A percentile compares a stretch with the other conserved stretches of the same genome.
Conservation (phyloP, 1,140 invertebrate genomes). For the Episyrphus balteatus region DNA sequence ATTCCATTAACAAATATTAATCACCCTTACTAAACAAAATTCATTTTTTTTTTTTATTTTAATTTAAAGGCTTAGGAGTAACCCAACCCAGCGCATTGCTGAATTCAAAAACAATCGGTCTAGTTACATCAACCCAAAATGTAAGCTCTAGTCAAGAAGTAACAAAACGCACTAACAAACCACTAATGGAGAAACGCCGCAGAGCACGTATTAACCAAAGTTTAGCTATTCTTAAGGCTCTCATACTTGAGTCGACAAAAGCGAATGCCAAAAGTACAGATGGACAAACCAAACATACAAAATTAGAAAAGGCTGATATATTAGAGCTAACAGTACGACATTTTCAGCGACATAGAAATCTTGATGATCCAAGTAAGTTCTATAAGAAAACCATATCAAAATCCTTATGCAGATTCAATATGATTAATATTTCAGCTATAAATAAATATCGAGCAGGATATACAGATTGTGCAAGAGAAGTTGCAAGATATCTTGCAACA, state of each 20-base stretch:
- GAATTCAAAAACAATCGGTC: slow-evolving; percentile 25
- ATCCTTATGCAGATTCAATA: too few relatives aligned
- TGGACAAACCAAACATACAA: slow-evolving; percentile 65
- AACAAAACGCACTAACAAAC: slow-evolving; percentile 62
- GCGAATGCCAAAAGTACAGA: slow-evolving; percentile 41
- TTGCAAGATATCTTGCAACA: slow-evolving; percentile 52
- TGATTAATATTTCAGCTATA: slow-evolving; percentile 35
- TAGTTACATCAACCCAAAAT: slow-evolving; percentile 35
- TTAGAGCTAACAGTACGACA: slow-evolving; percentile 83
- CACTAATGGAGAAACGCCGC: slow-evolving; percentile 82
- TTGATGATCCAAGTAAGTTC: slow-evolving; percentile 47
- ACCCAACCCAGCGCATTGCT: neutral
- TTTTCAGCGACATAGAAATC: slow-evolving; percentile 59
- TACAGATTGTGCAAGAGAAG: slow-evolving; percentile 68
- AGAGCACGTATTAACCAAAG: slow-evolving; percentile 82
- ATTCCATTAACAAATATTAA: too few relatives aligned
- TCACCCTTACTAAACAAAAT: too few relatives aligned
- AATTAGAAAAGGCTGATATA: slow-evolving; percentile 88
- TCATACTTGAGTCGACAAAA: slow-evolving; percentile 58
- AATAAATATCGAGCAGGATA: slow-evolving; percentile 57
- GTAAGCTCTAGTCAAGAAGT: slow-evolving; percentile 30
- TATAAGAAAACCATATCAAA: too few relatives aligned
- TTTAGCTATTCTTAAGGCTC: slow-evolving; percentile 69
- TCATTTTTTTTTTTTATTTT: too few relatives aligned
- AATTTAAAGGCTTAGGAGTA: neutral